A percentile compares a stretch with the other conserved stretches of the same genome.
phyloP scores from a whole-genome alignment of 2,113 vertebrate genomes.

The Sterrhoptilus dennistouni region DNA sequence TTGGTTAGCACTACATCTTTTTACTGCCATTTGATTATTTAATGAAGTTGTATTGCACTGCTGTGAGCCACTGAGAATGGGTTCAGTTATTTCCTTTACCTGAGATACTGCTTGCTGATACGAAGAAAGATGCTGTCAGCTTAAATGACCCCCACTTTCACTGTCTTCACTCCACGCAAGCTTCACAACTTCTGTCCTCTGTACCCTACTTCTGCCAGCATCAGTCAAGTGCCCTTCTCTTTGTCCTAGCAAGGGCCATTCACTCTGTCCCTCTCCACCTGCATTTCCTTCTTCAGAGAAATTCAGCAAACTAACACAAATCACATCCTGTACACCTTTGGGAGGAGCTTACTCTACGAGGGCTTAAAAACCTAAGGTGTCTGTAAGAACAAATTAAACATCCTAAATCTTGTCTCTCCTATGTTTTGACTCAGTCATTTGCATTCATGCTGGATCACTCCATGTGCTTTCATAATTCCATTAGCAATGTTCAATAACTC shows the following conservation, averaged over 20 bases:
- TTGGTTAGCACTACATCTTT: not conserved
- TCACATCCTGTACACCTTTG: not conserved
- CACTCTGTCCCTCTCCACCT: not conserved
- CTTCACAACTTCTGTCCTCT: not conserved
- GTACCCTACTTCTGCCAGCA: not conserved
- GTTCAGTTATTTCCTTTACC: not conserved
- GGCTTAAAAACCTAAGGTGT: not conserved
- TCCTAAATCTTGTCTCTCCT: not conserved
- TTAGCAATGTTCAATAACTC: not conserved
- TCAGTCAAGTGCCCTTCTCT: not conserved
- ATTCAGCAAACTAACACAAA: not conserved
- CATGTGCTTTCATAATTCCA: not conserved
- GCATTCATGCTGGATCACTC: not conserved
- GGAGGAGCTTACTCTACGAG: not conserved
- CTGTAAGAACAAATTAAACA: not conserved
- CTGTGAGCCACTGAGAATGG: not conserved
- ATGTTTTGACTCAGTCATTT: not conserved
- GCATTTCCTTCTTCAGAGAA: not conserved
- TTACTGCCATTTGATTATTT: not conserved
- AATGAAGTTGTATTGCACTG: not conserved
- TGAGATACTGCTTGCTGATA: not conserved
- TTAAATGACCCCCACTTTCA: not conserved
- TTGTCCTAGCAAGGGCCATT: not conserved
- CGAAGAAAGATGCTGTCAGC: not conserved
- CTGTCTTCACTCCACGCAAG: not conserved